Evolutionary conservation across 2,888 invertebrate genomes (phyloP), one percentile per base, ranked within the genome.

Genomic region (Lasioglossum pauxillum): DNA sequence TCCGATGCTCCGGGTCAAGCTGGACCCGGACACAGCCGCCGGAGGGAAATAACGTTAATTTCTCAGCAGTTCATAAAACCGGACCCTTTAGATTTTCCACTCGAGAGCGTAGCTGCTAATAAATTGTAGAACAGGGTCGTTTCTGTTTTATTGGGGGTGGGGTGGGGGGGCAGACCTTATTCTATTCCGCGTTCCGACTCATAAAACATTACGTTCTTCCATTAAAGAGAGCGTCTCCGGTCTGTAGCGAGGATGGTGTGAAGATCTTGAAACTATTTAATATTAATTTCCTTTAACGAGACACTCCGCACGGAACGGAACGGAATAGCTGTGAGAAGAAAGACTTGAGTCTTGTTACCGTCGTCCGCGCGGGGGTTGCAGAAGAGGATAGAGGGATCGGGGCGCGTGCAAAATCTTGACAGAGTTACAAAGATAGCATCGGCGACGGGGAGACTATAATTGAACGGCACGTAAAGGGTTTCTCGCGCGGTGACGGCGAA

Each of bases 341-440:
- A 12, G 1, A 35, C 23, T 67, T 0, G n/a, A 41, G 49, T 31
- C 35, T 75, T 38, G 75, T 75, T 57, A 75, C 74, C 10, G 23
- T 12, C 23, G 12, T 10, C 49, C 31, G 31, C 12, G 53, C 38
- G 27, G 4, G n/a, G 60, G 27, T 60, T 16, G 31, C 69, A 38
- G 38, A 10, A 23, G 23, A 69, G 69, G 38, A 69, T 16, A 74
- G 44, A 53, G 27, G 35, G 31, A 49, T 27, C 69, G 38, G 19
- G 19, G 27, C 60, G 64, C 84, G 80, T 60, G 77, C 35, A 71
- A 80, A 84, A 76, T 71, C 84, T 49, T 57, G 38, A 80, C 74
- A 73, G 78, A 60, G 85, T 79, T 78, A 82, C 85, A 85, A 85
- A 85, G 85, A 82, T 85, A 82, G 72, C 78, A 80, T 78, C 87